Conservation (phyloP, 1,140 invertebrate species). For the Penaeus vannamei region DNA sequence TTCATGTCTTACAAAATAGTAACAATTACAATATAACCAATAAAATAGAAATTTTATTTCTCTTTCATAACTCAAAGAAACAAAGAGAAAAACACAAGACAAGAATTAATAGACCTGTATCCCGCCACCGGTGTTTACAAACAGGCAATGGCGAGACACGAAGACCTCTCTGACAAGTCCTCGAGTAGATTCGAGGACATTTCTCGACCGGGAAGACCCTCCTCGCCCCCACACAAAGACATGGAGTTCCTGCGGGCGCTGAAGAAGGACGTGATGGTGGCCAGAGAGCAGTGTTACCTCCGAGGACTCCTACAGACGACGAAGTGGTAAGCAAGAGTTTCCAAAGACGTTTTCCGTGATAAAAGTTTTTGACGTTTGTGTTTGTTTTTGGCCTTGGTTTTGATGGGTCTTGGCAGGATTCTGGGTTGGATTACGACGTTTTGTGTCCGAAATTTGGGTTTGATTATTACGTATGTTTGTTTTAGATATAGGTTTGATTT, state of each 20-base stretch:
- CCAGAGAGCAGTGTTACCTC: conserved; percentile 80
- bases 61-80: too few relatives aligned
- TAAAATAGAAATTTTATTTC: too few relatives aligned
- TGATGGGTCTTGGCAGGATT: too few relatives aligned
- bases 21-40: too few relatives aligned
- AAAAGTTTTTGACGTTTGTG: not conserved
- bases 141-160: conserved; percentile 35
- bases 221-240: conserved; percentile 17
- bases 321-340: conserved; percentile 78
- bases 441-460: too few relatives aligned
- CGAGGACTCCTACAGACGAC: conserved; percentile 81
- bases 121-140: not conserved
- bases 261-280: conserved; percentile 79
- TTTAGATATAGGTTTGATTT: not conserved
- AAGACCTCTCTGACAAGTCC: conserved; percentile 35
- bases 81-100: not conserved
- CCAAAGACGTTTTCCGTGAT: not conserved
- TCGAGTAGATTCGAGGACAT: conserved; percentile 40
- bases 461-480: not conserved
- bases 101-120: not conserved
- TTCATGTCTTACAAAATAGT: too few relatives aligned
- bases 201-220: not conserved
- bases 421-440: too few relatives aligned
- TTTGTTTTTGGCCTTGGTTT: too few relatives aligned
- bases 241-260: conserved; percentile 70